phyloP scores from a whole-genome alignment of 2,797 vertebrate species.

The Acanthurus leucopareius region DNA sequence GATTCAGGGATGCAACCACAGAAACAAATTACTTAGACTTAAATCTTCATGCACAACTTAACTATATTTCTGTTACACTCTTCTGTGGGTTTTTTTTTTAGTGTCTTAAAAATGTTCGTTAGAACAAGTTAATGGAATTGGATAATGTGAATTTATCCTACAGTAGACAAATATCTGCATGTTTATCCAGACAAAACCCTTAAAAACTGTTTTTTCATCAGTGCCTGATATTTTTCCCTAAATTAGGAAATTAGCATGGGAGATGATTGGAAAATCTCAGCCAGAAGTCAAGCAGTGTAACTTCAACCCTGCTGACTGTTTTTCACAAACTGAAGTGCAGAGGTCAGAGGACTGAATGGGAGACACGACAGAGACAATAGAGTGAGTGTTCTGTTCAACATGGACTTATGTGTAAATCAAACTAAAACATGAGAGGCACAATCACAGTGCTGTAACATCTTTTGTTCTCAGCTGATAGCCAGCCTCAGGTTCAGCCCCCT shows the following conservation, averaged over 20 bases:
- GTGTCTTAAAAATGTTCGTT: not conserved
- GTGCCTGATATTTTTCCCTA: slow-evolving; percentile 20
- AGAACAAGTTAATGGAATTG: not conserved
- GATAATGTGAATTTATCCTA: not conserved
- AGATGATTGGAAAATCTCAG: slow-evolving; percentile 14
- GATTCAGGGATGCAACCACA: slow-evolving; percentile 12
- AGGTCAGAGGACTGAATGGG: slow-evolving; percentile 22
- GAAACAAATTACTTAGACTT: slow-evolving; percentile 9
- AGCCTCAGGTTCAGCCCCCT: slow-evolving; percentile 3
- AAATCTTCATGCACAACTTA: slow-evolving; percentile 6
- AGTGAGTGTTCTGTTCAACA: slow-evolving; percentile 10
- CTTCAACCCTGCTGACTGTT: not conserved
- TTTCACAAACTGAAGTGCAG: slow-evolving; percentile 7
- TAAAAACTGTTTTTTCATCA: slow-evolving; percentile 10
- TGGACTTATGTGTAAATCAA: no score
- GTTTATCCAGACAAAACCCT: slow-evolving; percentile 17
- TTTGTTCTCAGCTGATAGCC: not conserved
- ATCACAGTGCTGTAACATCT: not conserved
- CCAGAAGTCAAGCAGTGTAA: slow-evolving; percentile 10
- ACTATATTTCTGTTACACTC: not conserved
- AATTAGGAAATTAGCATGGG: not conserved
- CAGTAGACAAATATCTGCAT: not conserved
- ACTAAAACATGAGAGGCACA: no score
- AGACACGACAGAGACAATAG: slow-evolving; percentile 4
- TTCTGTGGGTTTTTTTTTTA: not conserved